Conservation (phyloP, 1,140 invertebrate genomes). For the Ptiloglossa arizonensis region DNA sequence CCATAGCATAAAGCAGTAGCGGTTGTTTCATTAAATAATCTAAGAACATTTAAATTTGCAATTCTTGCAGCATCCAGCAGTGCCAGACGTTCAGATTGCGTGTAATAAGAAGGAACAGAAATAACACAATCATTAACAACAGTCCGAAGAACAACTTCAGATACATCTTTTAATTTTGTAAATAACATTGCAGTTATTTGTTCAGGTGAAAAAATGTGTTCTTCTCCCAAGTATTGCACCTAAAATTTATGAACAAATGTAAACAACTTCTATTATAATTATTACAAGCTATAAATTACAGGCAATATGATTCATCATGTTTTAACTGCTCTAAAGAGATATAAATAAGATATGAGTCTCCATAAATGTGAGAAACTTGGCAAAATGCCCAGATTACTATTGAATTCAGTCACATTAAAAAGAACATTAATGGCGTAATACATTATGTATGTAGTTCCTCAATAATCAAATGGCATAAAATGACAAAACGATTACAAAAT, state of each 20-base stretch:
- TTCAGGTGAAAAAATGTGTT: constrained; percentile 94
- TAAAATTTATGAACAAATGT: constrained; percentile 70
- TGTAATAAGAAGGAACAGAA: constrained; percentile 97
- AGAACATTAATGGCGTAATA: not conserved
- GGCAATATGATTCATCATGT: constrained; percentile 38
- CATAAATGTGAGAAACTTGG: constrained; percentile 51
- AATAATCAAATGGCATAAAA: constrained; percentile 4
- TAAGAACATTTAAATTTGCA: constrained; percentile 95
- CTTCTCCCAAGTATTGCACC: constrained; percentile 94
- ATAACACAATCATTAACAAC: constrained; percentile 98
- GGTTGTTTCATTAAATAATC: constrained; percentile 98
- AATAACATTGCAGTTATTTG: constrained; percentile 98
- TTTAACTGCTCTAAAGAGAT: constrained; percentile 56
- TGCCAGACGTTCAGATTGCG: constrained; percentile 95
- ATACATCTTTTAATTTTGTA: constrained; percentile 97
- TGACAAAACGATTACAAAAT: constrained; percentile 30
- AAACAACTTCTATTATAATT: not conserved
- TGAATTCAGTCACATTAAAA: constrained; percentile 33
- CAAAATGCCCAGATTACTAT: constrained; percentile 57
- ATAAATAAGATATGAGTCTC: constrained; percentile 64
- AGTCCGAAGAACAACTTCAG: constrained; percentile 92
- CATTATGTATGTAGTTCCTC: not conserved
- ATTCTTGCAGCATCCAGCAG: constrained; percentile 94
- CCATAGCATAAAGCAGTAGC: constrained; percentile 97
- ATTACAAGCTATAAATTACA: not conserved